Base-by-base conservation (phyloP, 2,888 invertebrate species). In the Pemphredon lugubris region DNA sequence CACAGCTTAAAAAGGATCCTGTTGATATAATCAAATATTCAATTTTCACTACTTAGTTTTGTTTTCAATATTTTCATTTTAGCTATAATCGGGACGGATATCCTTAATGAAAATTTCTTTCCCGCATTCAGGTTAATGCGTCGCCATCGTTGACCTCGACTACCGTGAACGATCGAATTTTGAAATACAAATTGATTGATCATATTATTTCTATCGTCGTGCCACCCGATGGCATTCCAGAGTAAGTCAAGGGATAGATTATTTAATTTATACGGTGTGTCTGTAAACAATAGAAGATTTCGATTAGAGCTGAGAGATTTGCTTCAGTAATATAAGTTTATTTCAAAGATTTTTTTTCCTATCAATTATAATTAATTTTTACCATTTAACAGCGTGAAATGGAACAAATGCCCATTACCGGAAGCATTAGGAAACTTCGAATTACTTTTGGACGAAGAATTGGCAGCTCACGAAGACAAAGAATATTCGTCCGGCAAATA, bases 91-190 rank as follows among this genome's bases (percentile, higher is more conserved):
- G n/a, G n/a, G n/a, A n/a, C n/a, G n/a, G n/a, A n/a, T n/a, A n/a
- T n/a, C n/a, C n/a, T n/a, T n/a, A n/a, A 14, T 34, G 14, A 14
- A n/a, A n/a, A n/a, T n/a, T n/a, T n/a, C n/a, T n/a, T n/a, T n/a
- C n/a, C 7, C 53, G 42, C 59, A 79, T 85, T 26, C 78, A 94
- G 93, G 96, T 97, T n/a, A 98, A 98, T 87, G 97, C 98, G 0
- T 98, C 98, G 0, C 98, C 98, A 0, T 97, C 98, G 0, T 90
- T 98, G 70, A 96, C 97, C 0, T 96, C 98, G 0, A 98, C 98
- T 0, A 98, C 98, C 0, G 96, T 96, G 0, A 97, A 97, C 85
- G 98, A 98, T 90, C 92, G 98, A 79, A 97, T 97, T 85, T 92
- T 98, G 83, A 98, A 98, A 88, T 96, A 97, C 86, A 97, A 97